These are phyloP conservation scores for Pristionchus maxplancki DNA, from an alignment of 2,888 invertebrate species.

Conservation along the genomic window DNA sequence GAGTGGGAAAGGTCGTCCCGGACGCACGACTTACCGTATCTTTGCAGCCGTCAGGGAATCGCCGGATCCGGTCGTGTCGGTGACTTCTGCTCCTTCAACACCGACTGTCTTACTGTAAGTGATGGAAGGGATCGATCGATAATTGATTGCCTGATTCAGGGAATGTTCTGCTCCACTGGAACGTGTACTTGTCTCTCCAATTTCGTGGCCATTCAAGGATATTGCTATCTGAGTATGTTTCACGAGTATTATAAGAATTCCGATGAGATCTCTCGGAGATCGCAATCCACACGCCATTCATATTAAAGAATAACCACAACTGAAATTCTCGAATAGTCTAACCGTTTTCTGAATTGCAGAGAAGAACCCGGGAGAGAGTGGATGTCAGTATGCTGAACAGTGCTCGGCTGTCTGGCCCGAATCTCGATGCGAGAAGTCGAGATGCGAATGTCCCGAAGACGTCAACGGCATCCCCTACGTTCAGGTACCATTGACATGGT, in stretches of 20 bases:
- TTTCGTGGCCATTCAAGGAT: slow-evolving; percentile 77
- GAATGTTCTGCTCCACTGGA: slow-evolving; percentile 77
- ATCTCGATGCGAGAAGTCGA: slow-evolving; percentile 73
- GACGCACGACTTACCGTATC: neutral
- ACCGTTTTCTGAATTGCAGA: slow-evolving; percentile 61
- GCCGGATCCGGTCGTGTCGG: slow-evolving; percentile 76
- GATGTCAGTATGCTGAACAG: slow-evolving; percentile 76
- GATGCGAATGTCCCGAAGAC: slow-evolving; percentile 77
- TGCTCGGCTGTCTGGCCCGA: slow-evolving; percentile 77
- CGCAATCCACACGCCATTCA: too few species aligned
- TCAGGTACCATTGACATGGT: slow-evolving; percentile 54
- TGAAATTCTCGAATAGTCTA: too few species aligned
- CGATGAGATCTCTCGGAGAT: too few species aligned
- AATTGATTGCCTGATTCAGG: slow-evolving; percentile 58
- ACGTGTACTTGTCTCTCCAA: slow-evolving; percentile 76
- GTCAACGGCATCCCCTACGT: slow-evolving; percentile 77
- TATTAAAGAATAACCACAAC: too few species aligned
- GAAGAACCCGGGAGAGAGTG: slow-evolving; percentile 76
- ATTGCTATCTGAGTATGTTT: slow-evolving; percentile 73
- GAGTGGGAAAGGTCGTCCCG: neutral
- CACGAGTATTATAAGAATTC: too few species aligned
- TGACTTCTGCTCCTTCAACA: slow-evolving; percentile 77
- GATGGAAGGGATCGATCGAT: neutral
- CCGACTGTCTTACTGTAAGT: slow-evolving; percentile 74
- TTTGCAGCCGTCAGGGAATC: slow-evolving; percentile 70